Conservation (phyloP, 2,113 vertebrate genomes). For the Halichoeres trimaculatus region DNA sequence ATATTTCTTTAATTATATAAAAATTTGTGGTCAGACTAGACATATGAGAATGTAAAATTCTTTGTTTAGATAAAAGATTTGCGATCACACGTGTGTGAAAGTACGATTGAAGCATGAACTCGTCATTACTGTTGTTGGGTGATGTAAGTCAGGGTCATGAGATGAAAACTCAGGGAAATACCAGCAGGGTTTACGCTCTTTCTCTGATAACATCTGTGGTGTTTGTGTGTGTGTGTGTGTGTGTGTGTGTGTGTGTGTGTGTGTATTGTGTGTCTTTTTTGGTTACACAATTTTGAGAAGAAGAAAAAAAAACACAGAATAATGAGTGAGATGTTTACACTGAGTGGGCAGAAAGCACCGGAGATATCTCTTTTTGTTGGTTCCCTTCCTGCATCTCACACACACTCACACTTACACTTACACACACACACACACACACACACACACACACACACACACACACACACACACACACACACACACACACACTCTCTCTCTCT, state of each 20-base stretch:
- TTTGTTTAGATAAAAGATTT: too few species aligned
- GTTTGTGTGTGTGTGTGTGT: not conserved
- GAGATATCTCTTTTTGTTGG: not conserved
- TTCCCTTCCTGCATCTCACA: not conserved
- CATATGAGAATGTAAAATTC: too few species aligned
- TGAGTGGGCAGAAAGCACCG: constrained; percentile 59
- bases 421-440: constrained; percentile 18
- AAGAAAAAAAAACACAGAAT: not conserved
- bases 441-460: too few species aligned
- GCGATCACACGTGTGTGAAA: too few species aligned
- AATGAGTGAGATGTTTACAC: constrained; percentile 17
- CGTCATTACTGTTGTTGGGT: not conserved
- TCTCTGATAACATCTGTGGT: not conserved
- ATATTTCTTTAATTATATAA: too few species aligned
- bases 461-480: too few species aligned
- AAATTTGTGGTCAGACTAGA: too few species aligned
- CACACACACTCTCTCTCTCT: too few species aligned
- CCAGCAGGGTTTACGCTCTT: constrained; percentile 7
- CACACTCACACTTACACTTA: constrained; percentile 1
- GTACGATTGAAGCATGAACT: too few species aligned
- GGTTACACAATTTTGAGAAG: constrained; percentile 18
- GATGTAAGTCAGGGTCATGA: constrained; percentile 10
- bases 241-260: not conserved
- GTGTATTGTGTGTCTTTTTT: constrained; percentile 20
- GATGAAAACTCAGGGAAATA: constrained; percentile 59